Evolutionary conservation across 2,113 vertebrate species (phyloP), one percentile per base, ranked within the genome.

Genomic region (Onychostruthus taczanowskii): DNA sequence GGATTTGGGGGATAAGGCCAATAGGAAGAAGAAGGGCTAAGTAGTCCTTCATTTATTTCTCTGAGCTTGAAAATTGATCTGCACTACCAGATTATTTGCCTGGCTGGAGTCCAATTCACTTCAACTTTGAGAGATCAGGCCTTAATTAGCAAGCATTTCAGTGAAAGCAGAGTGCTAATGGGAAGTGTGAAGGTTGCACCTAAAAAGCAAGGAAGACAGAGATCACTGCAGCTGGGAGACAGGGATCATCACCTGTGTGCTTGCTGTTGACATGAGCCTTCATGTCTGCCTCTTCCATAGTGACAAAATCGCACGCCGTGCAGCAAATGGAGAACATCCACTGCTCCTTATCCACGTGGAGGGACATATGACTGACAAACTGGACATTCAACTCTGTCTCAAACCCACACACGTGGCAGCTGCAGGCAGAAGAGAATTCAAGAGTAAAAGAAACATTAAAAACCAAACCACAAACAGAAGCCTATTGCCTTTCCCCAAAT

Each of bases 271-370:
- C 97, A 95, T 99, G 99, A 89, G 97, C 98, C 97, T 99, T 99
- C 97, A 99, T 99, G 96, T 99, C 99, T 16, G 97, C 97, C 96
- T 99, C 99, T 93, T 99, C 99, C 98, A 99, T 99, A 95, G 99
- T 99, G 97, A 99, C 98, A 84, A 99, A 99, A 96, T 99, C 98
- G 6, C 99, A 99, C 55, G 98, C 95, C 43, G 98, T 99, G 97
- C 99, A 99, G 98, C 99, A 99, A 89, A 99, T 99, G 3, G 99
- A 99, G 98, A 99, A 99, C 99, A 99, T 99, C 99, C 99, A 99
- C 98, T 99, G 99, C 97, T 99, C 99, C 98, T 99, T 99, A 98
- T 99, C 99, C 98, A 99, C 99, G 50, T 99, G 99, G 93, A 99
- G 98, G 13, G 99, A 99, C 99, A 99, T 99, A 98, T 99, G 99